Evolutionary conservation across 2,797 vertebrate genomes (phyloP), one percentile per base, ranked within the genome.

Genomic region (Kryptopterus vitreolus): DNA sequence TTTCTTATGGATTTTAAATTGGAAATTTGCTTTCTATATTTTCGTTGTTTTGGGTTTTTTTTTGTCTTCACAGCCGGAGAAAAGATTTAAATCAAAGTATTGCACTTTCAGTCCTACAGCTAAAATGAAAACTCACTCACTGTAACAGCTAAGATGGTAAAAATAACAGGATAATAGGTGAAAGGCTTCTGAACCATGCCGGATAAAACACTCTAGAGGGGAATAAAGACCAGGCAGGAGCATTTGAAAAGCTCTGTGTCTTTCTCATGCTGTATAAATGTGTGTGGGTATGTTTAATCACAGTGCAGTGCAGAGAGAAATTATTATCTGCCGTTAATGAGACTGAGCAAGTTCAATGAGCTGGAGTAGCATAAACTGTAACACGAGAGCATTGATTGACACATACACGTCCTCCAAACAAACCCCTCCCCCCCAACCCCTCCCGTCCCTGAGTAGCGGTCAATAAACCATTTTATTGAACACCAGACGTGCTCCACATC

Each of bases 271-370:
- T 75, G 69, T 70, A 74, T 59, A 85, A 71, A 81, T 77, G 57
- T 81, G 73, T 80, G 81, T 77, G 61, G 77, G 77, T 83, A 77
- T 83, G 65, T 82, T 85, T 85, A 86, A 86, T 86, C 82, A 82
- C 79, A 85, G 83, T 72, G 78, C 79, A 83, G 80, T 31, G 59
- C 79, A 43, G 63, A 82, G 83, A 86, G 82, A 74, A 81, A 85
- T 83, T 83, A 85, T 85, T 85, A 85, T 86, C 79, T 85, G 81
- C 77, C 66, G 65, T 69, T 86, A 85, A 86, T 86, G 83, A 86
- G 81, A 86, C 69, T 18, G 77, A 80, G 83, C 77, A 78, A 81
- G 81, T 85, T 83, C 82, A 82, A 66, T 82, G 82, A 82, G 82
- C 78, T 83, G 43, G 73, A 86, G 74, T 78, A 76, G 81, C 76